Base-by-base conservation (phyloP, 2,113 vertebrate species). In the Colinus virginianus region DNA sequence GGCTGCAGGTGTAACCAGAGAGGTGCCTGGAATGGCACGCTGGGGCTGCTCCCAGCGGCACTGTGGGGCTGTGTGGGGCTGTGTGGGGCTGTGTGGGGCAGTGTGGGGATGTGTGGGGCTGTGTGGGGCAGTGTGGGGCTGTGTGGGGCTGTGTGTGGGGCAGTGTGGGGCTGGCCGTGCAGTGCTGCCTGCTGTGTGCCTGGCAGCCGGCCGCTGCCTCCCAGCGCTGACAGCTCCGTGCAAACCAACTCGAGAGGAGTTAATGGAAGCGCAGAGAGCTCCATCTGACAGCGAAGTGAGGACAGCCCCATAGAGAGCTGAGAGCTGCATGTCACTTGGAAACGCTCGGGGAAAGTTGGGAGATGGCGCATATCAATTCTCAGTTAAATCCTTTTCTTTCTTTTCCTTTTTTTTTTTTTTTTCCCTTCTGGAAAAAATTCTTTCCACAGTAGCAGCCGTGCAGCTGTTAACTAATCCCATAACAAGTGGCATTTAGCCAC, bases 381-480 rank as follows among this genome's bases (percentile, higher is more conserved):
- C 84, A 67, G 62, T 93, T 90, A 89, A 92, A 93, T 84, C 69
- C 85, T 87, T 91, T 61, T 56, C n/a, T 84, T 84, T 72, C 10
- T 56, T 62, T 18, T 48, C 36, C 68, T 56, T 53, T 45, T 72
- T 38, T 56, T 43, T 66, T n/a, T 68, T 61, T 66, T 58, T 84
- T 51, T 64, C 49, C 67, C 4, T 22, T 61, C 25, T 45, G 8
- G 70, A 84, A 95, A 96, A 97, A 93, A 78, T 48, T 91, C 95
- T 96, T 97, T 97, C 96, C 95, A 97, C 96, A 97, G 96, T 97
- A 95, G 96, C 96, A 95, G 93, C 89, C 90, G 96, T 93, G 87
- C 94, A 96, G 97, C 97, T 97, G 96, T 97, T 98, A 96, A 97
- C 95, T 97, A 97, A 97, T 97, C 96, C 94, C 79, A 96, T 97